Conservation (phyloP, 2,113 vertebrate genomes). For the Oryzias melastigma region DNA sequence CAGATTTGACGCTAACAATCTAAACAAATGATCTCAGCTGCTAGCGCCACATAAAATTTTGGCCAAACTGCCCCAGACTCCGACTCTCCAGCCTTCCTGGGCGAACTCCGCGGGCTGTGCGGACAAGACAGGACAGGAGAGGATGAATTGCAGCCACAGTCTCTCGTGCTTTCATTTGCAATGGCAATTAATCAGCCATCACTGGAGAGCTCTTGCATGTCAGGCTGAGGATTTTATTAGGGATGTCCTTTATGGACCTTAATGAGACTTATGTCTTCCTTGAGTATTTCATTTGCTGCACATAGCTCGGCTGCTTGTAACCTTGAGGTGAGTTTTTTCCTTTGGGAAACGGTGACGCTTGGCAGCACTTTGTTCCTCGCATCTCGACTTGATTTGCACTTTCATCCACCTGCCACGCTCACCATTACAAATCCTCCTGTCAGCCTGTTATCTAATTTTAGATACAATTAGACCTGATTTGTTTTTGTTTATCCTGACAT, state of each 20-base stretch:
- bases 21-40: constrained; percentile 59
- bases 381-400: constrained; percentile 52
- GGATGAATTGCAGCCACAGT: constrained; percentile 75
- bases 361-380: constrained; percentile 56
- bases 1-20: constrained; percentile 56
- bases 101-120: constrained; percentile 68
- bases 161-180: constrained; percentile 77
- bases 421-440: constrained; percentile 46
- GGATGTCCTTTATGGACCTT: constrained; percentile 78
- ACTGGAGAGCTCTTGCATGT: constrained; percentile 76
- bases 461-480: constrained; percentile 65
- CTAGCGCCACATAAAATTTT: constrained; percentile 41
- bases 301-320: constrained; percentile 69
- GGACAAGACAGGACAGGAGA: constrained; percentile 70
- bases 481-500: constrained; percentile 57
- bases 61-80: constrained; percentile 13
- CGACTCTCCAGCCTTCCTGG: constrained; percentile 56
- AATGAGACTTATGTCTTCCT: constrained; percentile 82
- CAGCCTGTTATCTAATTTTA: constrained; percentile 61
- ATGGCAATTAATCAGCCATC: constrained; percentile 82
- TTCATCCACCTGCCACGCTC: constrained; percentile 45
- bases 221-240: constrained; percentile 79
- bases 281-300: constrained; percentile 79
- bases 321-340: constrained; percentile 64
- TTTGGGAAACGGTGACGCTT: constrained; percentile 42